These are phyloP conservation scores for Penaeus vannamei DNA, from an alignment of 1,140 invertebrate species.

Conservation along the genomic window DNA sequence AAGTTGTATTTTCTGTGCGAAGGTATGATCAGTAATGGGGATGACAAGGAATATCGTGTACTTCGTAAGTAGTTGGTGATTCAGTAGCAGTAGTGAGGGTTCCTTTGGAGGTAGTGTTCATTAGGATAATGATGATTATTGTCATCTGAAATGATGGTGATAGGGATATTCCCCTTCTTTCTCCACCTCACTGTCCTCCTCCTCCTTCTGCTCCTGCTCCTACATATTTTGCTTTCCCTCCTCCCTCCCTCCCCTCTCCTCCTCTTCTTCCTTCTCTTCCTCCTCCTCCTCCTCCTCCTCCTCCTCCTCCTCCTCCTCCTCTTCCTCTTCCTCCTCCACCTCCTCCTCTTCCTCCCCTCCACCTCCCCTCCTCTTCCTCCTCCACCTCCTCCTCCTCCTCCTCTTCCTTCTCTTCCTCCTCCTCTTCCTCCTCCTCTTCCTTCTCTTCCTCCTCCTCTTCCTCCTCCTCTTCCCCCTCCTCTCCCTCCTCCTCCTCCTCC, in stretches of 20 bases:
- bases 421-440: neutral
- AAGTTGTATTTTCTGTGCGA: no score
- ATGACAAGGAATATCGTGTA: no score
- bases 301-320: neutral
- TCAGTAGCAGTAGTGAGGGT: no score
- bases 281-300: neutral
- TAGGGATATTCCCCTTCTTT: neutral
- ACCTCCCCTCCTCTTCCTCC: neutral
- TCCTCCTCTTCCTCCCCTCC: neutral
- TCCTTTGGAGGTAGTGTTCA: no score
- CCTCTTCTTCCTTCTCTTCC: neutral
- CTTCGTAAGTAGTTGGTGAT: no score
- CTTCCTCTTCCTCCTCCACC: neutral
- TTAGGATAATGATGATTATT: no score
- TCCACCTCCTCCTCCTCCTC: neutral
- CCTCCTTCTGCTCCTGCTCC: neutral
- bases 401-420: neutral
- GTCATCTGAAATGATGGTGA: neutral
- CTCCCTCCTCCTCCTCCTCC: constrained; percentile 8
- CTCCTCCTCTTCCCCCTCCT: neutral
- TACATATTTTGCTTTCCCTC: no score
- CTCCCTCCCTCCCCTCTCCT: neutral
- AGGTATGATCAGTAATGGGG: no score
- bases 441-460: neutral
- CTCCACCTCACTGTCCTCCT: neutral